These are phyloP conservation scores for Tragelaphus imberbis DNA, from an alignment of 2,113 vertebrate genomes.

Conservation along the genomic window DNA sequence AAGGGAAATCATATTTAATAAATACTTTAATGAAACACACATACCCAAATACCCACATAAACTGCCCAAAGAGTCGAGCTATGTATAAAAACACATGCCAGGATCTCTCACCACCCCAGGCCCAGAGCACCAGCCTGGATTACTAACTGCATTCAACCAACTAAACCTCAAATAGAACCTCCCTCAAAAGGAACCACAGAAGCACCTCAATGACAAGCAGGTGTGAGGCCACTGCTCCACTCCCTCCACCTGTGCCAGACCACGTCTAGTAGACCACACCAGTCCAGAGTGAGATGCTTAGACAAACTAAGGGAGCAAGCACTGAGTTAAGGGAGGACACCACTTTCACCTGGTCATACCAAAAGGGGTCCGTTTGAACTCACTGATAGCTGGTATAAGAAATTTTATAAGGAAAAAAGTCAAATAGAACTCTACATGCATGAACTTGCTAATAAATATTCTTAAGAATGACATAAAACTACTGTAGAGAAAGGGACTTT, in stretches of 20 bases:
- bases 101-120: neutral
- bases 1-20: slow-evolving; percentile 53
- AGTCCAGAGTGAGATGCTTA: neutral
- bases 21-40: slow-evolving; percentile 52
- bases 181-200: neutral
- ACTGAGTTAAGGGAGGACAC: fast-evolving
- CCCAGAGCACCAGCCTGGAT: neutral
- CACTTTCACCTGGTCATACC: neutral
- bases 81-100: neutral
- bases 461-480: slow-evolving; percentile 7
- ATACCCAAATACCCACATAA: neutral
- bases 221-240: neutral
- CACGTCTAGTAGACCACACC: neutral
- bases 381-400: neutral
- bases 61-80: neutral
- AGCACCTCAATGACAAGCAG: neutral
- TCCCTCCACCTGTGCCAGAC: neutral
- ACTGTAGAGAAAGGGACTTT: neutral
- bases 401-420: neutral
- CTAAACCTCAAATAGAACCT: neutral
- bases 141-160: neutral
- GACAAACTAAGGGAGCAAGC: neutral
- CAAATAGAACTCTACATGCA: neutral
- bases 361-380: neutral
- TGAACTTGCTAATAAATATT: neutral